Evolutionary conservation across 1,140 invertebrate species (phyloP), one percentile per base, ranked within the genome.

Genomic region (Limonius californicus): DNA sequence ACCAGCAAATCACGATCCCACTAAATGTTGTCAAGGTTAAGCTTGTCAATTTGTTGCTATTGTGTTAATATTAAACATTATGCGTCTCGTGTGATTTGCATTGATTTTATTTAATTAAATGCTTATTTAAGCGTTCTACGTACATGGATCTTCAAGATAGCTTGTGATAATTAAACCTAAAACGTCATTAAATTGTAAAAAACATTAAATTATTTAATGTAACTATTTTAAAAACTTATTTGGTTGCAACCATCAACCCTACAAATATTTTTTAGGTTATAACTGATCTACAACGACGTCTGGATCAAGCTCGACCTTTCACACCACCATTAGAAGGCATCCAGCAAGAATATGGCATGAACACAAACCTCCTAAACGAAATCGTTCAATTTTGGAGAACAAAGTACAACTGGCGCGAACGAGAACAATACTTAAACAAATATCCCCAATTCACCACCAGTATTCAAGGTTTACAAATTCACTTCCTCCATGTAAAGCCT

Each of bases 321-420:
- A 66, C 69, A 0, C 70, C 78, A 20, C 81, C 84, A 3, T 69
- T 90, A 4, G 80, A 87, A 73, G 80, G 80, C 45, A 70, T 71
- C 1, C 77, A 71, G 6, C 89, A 88, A 77, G 78, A 76, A 64
- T 92, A 91, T 70, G 90, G 91, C 2, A 82, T 91, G 20, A 85
- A 88, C 43, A 77, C 82, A 0, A 79, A 83, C 1, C 82, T 81
- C 19, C 72, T 91, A 0, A 80, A 81, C n/a, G 78, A 81, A 54
- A 74, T 92, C 7, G 68, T 89, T 0, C 75, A 86, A 0, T 84
- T 89, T 71, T 94, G 91, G 91, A 77, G 76, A 30, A 84, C 81
- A 4, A 81, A 88, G 50, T 94, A 90, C 69, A 81, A 89, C 55
- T 91, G 90, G 84, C 75, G 70, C 14, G 70, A 87, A 57, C 76